Conservation (phyloP, 2,113 vertebrate genomes). For the Thunnus thynnus region DNA sequence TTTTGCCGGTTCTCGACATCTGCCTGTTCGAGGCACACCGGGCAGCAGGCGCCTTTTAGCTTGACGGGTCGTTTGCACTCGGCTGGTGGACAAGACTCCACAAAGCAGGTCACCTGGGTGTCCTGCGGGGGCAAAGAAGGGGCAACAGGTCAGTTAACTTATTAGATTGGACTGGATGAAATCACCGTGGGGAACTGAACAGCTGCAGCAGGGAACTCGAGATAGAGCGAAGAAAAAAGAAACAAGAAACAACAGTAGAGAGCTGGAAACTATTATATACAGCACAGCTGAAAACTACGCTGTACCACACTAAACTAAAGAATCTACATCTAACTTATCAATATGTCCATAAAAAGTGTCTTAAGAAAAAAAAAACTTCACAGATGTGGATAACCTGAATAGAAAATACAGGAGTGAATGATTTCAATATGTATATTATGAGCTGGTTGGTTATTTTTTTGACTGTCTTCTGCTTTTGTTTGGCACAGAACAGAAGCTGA, state of each 20-base stretch:
- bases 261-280: neutral
- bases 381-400: too few species aligned
- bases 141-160: neutral
- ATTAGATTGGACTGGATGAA: constrained; percentile 28
- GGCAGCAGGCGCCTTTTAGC: constrained; percentile 90
- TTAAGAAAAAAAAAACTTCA: too few species aligned
- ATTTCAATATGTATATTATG: neutral
- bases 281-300: too few species aligned
- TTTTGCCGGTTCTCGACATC: constrained; percentile 7
- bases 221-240: neutral
- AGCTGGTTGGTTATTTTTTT: neutral
- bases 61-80: constrained; percentile 86
- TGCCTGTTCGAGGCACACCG: constrained; percentile 82
- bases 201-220: neutral
- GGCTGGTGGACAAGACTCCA: constrained; percentile 88
- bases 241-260: neutral
- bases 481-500: neutral
- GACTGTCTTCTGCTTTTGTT: too few species aligned
- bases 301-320: too few species aligned
- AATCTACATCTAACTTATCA: too few species aligned
- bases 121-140: constrained; percentile 77
- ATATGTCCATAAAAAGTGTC: too few species aligned
- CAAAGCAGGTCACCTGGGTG: constrained; percentile 94
- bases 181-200: neutral
- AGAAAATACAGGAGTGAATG: neutral